Evolutionary conservation across 2,113 vertebrate species (phyloP).

Genomic region (Peromyscus polionotus): DNA sequence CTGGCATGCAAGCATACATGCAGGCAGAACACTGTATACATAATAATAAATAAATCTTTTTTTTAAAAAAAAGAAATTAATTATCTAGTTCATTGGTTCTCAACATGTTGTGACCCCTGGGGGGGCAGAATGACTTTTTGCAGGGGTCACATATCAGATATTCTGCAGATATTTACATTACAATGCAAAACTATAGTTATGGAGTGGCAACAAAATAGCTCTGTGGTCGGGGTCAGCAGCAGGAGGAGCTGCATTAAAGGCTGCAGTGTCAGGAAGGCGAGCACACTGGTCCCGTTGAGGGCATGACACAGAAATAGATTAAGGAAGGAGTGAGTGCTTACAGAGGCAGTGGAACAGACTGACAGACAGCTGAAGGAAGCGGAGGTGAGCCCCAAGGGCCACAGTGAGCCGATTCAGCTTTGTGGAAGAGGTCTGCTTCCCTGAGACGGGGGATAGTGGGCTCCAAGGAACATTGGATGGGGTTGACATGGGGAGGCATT

Average conservation of each 20-base stretch:
- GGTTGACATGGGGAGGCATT: neutral
- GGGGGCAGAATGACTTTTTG: neutral
- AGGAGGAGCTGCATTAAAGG: neutral
- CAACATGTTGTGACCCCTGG: neutral
- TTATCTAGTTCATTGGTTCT: neutral
- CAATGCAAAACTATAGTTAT: neutral
- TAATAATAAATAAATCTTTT: too few relatives aligned
- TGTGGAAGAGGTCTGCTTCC: conserved; percentile 31
- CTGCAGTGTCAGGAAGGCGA: neutral
- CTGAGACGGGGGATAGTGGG: neutral
- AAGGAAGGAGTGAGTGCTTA: neutral
- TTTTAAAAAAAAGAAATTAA: neutral
- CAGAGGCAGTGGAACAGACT: neutral
- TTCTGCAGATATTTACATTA: neutral
- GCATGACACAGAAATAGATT: neutral
- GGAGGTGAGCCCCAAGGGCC: neutral
- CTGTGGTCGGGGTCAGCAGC: neutral
- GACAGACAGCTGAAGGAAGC: neutral
- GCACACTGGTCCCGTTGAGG: neutral
- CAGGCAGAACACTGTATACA: too few relatives aligned
- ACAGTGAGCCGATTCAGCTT: neutral
- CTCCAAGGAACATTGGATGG: neutral
- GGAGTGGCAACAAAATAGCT: neutral
- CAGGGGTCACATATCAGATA: neutral
- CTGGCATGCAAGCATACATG: too few relatives aligned